A percentile compares a stretch with the other conserved stretches of the same genome.
Evolutionary conservation across 2,113 vertebrate species (phyloP).

Genomic region (Bungarus multicinctus): DNA sequence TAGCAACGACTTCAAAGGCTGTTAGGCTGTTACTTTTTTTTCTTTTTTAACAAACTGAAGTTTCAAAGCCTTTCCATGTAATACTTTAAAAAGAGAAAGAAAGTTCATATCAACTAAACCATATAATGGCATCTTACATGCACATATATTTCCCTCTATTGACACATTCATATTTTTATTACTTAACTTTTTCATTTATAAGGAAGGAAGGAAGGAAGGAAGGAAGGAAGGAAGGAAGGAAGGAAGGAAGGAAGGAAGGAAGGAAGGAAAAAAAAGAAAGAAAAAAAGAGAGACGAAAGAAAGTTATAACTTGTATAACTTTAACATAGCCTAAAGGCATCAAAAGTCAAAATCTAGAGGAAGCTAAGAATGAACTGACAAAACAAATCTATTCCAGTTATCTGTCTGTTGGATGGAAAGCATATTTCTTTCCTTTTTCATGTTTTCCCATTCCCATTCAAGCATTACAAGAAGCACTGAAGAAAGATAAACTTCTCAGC

Average conservation of each 20-base stretch:
- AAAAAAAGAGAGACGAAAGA: background rate
- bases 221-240: background rate
- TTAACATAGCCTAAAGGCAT: background rate
- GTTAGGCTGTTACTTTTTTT: constrained; percentile 66
- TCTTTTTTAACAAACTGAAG: constrained; percentile 63
- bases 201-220: background rate
- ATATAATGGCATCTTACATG: constrained; percentile 56
- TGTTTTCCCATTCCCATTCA: background rate
- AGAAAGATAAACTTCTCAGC: background rate
- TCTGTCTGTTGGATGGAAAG: background rate
- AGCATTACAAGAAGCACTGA: background rate
- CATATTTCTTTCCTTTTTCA: background rate
- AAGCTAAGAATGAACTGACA: background rate
- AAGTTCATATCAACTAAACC: constrained; percentile 66
- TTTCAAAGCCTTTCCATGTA: constrained; percentile 68
- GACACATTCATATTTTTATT: background rate
- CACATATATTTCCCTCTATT: constrained; percentile 48
- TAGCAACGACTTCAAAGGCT: constrained; percentile 78
- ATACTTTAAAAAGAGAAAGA: constrained; percentile 63
- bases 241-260: too few species aligned
- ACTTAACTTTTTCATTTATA: background rate
- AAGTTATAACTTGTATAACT: background rate
- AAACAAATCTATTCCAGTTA: background rate
- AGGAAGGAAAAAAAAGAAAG: background rate
- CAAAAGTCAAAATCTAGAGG: background rate